These are phyloP conservation scores for Anguilla marmorata DNA, from an alignment of 2,797 vertebrate species.

Conservation along the genomic window DNA sequence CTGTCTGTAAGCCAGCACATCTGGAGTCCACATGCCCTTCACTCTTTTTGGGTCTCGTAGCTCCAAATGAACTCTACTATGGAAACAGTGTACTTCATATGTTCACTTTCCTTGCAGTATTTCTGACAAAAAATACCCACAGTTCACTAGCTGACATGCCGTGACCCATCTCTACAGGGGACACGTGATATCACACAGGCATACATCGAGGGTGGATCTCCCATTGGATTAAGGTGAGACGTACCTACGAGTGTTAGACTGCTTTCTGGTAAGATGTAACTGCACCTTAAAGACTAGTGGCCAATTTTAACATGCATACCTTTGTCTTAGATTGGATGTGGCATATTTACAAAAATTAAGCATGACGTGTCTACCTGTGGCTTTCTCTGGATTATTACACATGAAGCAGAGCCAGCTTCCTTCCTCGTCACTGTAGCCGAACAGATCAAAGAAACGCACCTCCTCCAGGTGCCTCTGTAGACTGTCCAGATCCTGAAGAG, in stretches of 20 bases:
- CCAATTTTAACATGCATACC: neutral
- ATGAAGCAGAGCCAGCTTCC: slow-evolving; percentile 93
- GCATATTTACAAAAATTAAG: neutral
- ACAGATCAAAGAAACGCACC: slow-evolving; percentile 93
- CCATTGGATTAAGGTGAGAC: neutral
- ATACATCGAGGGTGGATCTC: neutral
- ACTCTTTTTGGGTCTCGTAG: neutral
- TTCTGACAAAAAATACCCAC: neutral
- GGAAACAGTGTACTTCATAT: neutral
- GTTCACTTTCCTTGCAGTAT: neutral
- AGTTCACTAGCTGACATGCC: neutral
- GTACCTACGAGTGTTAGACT: neutral
- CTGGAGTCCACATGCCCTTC: slow-evolving; percentile 3
- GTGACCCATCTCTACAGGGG: too few relatives aligned
- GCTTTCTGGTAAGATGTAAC: neutral
- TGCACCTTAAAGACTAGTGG: neutral
- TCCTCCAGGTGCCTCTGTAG: slow-evolving; percentile 88
- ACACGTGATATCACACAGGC: neutral
- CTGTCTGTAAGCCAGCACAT: neutral
- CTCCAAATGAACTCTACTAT: neutral
- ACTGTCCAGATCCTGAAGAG: slow-evolving; percentile 83
- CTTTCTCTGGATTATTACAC: slow-evolving; percentile 96
- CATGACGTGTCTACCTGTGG: slow-evolving; percentile 74
- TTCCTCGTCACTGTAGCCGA: slow-evolving; percentile 87
- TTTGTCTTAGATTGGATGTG: neutral